Percentiles rank a stretch among this genome's conserved stretches.
Evolutionary conservation across 2,113 vertebrate genomes (phyloP).

Genomic region (Odobenus rosmarus): DNA sequence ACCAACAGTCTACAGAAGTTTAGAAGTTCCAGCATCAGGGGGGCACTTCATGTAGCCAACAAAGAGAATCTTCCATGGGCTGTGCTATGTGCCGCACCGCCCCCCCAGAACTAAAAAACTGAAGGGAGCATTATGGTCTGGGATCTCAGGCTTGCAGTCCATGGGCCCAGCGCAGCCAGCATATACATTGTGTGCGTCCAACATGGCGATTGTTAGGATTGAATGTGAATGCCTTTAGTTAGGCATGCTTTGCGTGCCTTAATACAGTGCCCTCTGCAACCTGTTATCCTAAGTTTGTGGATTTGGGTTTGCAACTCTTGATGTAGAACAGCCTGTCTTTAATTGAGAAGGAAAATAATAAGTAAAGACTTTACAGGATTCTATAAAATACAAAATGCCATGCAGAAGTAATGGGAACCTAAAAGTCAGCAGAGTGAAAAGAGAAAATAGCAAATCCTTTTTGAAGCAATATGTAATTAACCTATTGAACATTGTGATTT

Average conservation of each 20-base stretch:
- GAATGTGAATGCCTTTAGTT: neutral
- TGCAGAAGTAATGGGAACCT: neutral
- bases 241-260: accelerated
- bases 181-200: neutral
- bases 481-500: conserved; percentile 50
- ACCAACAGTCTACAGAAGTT: neutral
- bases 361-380: conserved; percentile 28
- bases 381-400: neutral
- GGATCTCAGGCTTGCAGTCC: neutral
- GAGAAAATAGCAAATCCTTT: conserved; percentile 55
- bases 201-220: neutral
- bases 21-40: neutral
- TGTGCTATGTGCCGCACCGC: neutral
- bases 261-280: neutral
- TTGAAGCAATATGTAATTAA: conserved; percentile 37
- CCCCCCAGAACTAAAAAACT: neutral
- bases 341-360: conserved; percentile 35
- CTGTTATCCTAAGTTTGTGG: neutral
- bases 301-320: neutral
- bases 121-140: neutral
- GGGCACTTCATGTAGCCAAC: neutral
- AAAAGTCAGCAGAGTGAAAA: conserved; percentile 38
- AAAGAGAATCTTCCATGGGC: neutral
- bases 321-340: neutral
- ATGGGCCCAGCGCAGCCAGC: neutral